These are phyloP conservation scores for Falco columbarius DNA, from an alignment of 2,797 vertebrate genomes.

Conservation along the genomic window DNA sequence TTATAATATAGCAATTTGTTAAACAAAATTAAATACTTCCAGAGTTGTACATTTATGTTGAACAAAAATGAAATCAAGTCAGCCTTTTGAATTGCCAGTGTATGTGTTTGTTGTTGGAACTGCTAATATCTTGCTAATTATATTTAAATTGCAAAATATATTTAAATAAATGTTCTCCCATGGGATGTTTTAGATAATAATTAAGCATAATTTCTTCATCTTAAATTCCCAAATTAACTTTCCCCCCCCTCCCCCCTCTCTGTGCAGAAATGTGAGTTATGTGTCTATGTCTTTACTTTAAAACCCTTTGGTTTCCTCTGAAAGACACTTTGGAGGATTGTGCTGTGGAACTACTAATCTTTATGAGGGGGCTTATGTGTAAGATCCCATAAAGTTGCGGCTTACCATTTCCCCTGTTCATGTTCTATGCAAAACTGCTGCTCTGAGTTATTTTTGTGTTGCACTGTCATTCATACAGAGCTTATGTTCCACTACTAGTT, in stretches of 20 bases:
- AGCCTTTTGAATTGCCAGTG: conserved; percentile 35
- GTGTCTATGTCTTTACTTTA: not conserved
- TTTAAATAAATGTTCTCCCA: conserved; percentile 19
- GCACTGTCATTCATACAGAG: not conserved
- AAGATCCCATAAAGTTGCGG: not conserved
- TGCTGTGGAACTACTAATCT: not conserved
- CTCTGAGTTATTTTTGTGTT: not conserved
- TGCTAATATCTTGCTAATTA: conserved; percentile 52
- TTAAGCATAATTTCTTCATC: conserved; percentile 37
- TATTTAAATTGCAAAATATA: conserved; percentile 65
- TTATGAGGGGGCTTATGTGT: not conserved
- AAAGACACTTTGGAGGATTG: not conserved
- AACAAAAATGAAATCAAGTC: conserved; percentile 32
- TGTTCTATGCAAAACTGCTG: not conserved
- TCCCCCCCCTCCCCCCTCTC: too few relatives aligned
- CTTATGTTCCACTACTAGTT: not conserved
- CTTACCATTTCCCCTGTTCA: not conserved
- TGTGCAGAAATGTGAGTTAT: not conserved
- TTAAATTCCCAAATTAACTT: conserved; percentile 11
- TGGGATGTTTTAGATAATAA: conserved; percentile 52
- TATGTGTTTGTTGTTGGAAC: conserved; percentile 34
- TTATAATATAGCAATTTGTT: not conserved
- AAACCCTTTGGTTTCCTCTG: not conserved
- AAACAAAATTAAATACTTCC: not conserved
- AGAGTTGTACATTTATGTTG: not conserved